phyloP scores from a whole-genome alignment of 1,140 invertebrate genomes.

The Muscidifurax raptorellus region DNA sequence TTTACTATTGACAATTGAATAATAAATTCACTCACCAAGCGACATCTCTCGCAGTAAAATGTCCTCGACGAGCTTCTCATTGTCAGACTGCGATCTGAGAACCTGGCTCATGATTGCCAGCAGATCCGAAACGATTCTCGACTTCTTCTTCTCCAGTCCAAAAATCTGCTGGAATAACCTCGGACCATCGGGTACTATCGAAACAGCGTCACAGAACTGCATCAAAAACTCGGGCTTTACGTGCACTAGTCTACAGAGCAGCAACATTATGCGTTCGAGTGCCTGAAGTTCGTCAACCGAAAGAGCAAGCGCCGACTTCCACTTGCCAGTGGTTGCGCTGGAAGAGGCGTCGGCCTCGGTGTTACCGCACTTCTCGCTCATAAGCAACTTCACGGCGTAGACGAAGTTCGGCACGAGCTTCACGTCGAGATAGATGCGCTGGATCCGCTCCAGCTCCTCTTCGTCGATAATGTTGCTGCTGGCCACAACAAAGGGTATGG shows the following conservation, averaged over 20 bases:
- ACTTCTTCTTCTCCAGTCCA: slow-evolving; percentile 78
- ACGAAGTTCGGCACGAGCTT: slow-evolving; percentile 87
- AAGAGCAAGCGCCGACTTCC: background rate
- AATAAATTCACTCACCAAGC: slow-evolving; percentile 48
- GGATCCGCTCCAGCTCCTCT: slow-evolving; percentile 78
- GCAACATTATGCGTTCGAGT: slow-evolving; percentile 80
- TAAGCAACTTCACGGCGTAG: slow-evolving; percentile 82
- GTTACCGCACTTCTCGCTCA: slow-evolving; percentile 57
- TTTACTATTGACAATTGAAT: background rate
- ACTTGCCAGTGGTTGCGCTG: background rate
- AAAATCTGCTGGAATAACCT: slow-evolving; percentile 70
- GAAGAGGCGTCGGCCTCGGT: slow-evolving; percentile 49
- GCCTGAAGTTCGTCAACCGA: slow-evolving; percentile 65
- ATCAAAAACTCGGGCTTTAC: slow-evolving; percentile 81
- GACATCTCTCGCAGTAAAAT: slow-evolving; percentile 74
- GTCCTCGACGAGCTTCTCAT: slow-evolving; percentile 84
- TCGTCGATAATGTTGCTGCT: slow-evolving; percentile 55
- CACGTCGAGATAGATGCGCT: slow-evolving; percentile 83
- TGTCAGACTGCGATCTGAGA: slow-evolving; percentile 84
- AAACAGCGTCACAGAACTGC: slow-evolving; percentile 86
- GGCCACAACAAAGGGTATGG: slow-evolving; percentile 82
- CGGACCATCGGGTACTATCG: slow-evolving; percentile 78
- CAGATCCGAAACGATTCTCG: slow-evolving; percentile 79
- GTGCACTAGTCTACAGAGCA: slow-evolving; percentile 84
- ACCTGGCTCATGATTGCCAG: slow-evolving; percentile 85